Evolutionary conservation across 2,797 vertebrate genomes (phyloP).

Genomic region (Crypturellus tataupa): DNA sequence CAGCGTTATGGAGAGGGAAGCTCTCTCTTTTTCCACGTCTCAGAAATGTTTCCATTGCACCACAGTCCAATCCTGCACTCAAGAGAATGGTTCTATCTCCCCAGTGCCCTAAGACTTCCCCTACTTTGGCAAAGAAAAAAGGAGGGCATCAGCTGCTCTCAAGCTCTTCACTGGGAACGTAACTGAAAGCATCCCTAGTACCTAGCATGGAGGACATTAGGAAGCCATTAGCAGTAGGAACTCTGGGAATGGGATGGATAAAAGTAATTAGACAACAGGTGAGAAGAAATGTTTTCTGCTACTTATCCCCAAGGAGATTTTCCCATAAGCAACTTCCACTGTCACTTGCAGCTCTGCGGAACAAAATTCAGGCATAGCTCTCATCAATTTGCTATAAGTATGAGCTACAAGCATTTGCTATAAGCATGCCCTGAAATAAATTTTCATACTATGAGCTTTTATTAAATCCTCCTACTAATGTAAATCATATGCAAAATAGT

Average conservation of each 20-base stretch:
- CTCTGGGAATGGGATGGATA: background rate
- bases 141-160: background rate
- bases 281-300: background rate
- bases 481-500: slow-evolving; percentile 45
- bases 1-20: background rate
- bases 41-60: background rate
- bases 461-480: slow-evolving; percentile 28
- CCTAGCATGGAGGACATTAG: background rate
- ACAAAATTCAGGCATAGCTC: background rate
- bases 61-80: background rate
- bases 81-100: background rate
- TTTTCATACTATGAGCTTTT: background rate
- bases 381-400: background rate
- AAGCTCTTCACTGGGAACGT: background rate
- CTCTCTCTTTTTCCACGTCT: background rate
- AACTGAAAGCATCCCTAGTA: background rate
- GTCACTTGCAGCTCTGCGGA: background rate
- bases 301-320: background rate
- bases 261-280: background rate
- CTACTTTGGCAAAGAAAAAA: background rate
- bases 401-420: background rate
- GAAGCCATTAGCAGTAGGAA: background rate
- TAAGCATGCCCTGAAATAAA: background rate
- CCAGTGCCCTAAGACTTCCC: background rate
- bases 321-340: background rate